Evolutionary conservation across 2,113 vertebrate genomes (phyloP), one percentile per base, ranked within the genome.

Genomic region (Enhydra lutris): DNA sequence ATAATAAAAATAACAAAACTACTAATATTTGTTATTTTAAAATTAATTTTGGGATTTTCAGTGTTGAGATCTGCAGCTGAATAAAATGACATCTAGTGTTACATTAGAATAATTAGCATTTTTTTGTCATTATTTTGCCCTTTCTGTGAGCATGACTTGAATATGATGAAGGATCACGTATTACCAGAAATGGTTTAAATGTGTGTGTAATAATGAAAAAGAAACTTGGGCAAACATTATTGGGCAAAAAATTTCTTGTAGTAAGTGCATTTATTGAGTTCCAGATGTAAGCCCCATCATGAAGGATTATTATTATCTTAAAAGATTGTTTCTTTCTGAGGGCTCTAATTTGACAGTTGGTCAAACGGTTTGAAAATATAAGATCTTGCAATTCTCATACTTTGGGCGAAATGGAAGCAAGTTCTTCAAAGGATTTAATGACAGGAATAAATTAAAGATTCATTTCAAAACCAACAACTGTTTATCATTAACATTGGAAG

Each of bases 401-500:
- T 94, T n/a, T 93, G 63, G 67, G 73, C 71, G 89, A 95, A 89
- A 86, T 89, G 12, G 47, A 88, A 95, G 76, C 50, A 47, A 47
- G 47, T 82, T 89, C 47, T 89, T 96, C 34, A 52, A 84, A 91
- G 11, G 65, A 57, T 81, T 91, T 94, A 91, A 93, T 92, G 81
- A 69, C 55, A 89, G 6, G 29, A 67, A 89, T 82, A 94, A 92
- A 84, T 85, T 91, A 93, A 91, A 88, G 84, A 89, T 36, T 88
- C 39, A 86, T 78, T 96, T 96, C 55, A 97, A 97, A 97, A 93
- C 85, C 24, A 83, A 31, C 20, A 95, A 36, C 79, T 80, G 45
- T 87, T 88, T 71, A 13, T 73, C 14, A 20, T 81, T 63, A 93
- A 87, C 34, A 89, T 1, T 84, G 45, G 55, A 91, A 84, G 15